Evolutionary conservation across 2,113 vertebrate genomes (phyloP).

Genomic region (Campylorhamphus procurvoides): DNA sequence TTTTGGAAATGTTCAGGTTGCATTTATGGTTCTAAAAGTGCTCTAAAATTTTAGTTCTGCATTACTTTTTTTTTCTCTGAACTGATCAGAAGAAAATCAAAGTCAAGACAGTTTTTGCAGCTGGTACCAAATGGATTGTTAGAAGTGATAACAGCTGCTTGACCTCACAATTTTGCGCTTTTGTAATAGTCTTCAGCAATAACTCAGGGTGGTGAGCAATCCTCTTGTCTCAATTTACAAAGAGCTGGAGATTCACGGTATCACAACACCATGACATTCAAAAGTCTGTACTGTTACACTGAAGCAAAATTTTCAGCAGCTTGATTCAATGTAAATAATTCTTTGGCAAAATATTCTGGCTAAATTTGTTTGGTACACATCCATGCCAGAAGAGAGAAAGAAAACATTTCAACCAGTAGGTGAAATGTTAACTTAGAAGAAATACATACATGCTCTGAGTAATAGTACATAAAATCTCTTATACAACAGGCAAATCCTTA

Average conservation of each 20-base stretch:
- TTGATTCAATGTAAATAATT: not conserved
- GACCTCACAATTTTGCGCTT: not conserved
- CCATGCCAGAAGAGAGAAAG: not conserved
- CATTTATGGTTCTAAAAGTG: not conserved
- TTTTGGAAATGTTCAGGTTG: not conserved
- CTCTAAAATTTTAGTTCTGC: not conserved
- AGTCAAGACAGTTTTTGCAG: not conserved
- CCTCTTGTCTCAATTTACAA: not conserved
- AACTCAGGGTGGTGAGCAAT: not conserved
- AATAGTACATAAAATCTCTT: not conserved
- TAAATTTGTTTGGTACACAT: not conserved
- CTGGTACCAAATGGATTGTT: not conserved
- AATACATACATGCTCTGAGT: accelerated
- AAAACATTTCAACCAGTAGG: not conserved
- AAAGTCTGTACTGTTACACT: not conserved
- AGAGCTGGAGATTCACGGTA: not conserved
- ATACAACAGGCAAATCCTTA: not conserved
- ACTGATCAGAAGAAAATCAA: not conserved
- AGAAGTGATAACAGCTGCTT: not conserved
- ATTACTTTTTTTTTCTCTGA: not conserved
- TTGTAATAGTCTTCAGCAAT: not conserved
- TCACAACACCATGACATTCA: not conserved
- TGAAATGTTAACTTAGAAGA: not conserved
- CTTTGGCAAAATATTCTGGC: not conserved
- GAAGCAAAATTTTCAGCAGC: not conserved